phyloP scores from a whole-genome alignment of 2,797 vertebrate species.

The Spinibarbus caldwelli region DNA sequence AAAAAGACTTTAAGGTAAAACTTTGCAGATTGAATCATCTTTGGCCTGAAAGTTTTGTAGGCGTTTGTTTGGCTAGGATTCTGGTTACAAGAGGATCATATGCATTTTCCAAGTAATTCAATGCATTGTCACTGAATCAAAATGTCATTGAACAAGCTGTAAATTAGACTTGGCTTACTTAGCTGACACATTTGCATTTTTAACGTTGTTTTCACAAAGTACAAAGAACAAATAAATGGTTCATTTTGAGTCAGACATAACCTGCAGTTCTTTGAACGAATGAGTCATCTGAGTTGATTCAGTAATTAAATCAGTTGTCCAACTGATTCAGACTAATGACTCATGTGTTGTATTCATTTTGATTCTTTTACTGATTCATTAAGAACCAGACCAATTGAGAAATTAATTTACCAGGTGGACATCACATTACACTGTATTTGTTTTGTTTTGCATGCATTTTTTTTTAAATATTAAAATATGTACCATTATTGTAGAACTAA shows the following conservation, averaged over 20 bases:
- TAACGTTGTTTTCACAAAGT: not conserved
- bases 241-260: not conserved
- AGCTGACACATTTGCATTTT: not conserved
- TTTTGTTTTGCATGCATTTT: not conserved
- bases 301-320: not conserved
- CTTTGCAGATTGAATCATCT: constrained; percentile 36
- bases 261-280: not conserved
- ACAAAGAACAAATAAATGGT: not conserved
- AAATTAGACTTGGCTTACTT: not conserved
- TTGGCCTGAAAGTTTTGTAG: constrained; percentile 17
- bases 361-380: not conserved
- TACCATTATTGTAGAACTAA: not conserved
- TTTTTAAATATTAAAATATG: not conserved
- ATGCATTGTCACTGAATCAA: too few relatives aligned
- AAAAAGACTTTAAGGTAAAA: constrained; percentile 25
- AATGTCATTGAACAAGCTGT: not conserved
- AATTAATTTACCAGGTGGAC: not conserved
- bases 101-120: too few relatives aligned
- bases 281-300: not conserved
- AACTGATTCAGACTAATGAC: not conserved
- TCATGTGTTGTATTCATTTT: not conserved
- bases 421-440: not conserved
- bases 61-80: not conserved
- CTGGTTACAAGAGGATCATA: too few relatives aligned
- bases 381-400: not conserved